These are phyloP conservation scores for Drosophila robusta DNA, from an alignment of 2,888 invertebrate species.

Conservation along the genomic window DNA sequence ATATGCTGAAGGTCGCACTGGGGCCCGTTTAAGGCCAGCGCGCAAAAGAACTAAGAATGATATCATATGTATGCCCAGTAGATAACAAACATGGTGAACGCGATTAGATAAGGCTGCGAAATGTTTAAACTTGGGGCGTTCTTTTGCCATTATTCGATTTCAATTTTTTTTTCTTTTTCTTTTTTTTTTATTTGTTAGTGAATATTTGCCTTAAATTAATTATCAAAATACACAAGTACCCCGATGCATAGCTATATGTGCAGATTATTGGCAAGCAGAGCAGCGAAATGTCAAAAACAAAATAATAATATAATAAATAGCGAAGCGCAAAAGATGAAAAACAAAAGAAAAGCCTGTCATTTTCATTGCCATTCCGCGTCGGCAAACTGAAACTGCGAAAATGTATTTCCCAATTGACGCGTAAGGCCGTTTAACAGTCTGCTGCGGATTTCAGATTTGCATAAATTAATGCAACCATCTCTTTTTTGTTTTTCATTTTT, in stretches of 20 bases:
- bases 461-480: conserved; percentile 54
- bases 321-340: conserved; percentile 20
- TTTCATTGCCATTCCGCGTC: conserved; percentile 62
- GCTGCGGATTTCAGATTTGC: conserved; percentile 57
- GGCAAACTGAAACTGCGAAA: conserved; percentile 40
- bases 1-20: conserved; percentile 71
- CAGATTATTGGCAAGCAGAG: conserved; percentile 22
- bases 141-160: conserved; percentile 10
- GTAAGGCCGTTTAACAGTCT: conserved; percentile 75
- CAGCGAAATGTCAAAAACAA: conserved; percentile 34
- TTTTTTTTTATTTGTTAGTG: conserved; percentile 9
- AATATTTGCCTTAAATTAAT: conserved; percentile 57
- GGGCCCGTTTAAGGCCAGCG: conserved; percentile 45
- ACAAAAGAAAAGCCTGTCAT: conserved; percentile 49
- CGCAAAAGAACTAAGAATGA: conserved; percentile 54
- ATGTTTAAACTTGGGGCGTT: conserved; percentile 41
- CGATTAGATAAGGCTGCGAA: conserved; percentile 65
- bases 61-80: conserved; percentile 66
- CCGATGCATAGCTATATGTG: conserved; percentile 2
- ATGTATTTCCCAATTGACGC: conserved; percentile 65
- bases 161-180: conserved; percentile 22
- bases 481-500: conserved; percentile 2
- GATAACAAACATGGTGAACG: conserved; percentile 67
- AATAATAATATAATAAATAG: conserved; percentile 13
- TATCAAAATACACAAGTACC: conserved; percentile 41